phyloP scores from a whole-genome alignment of 2,888 invertebrate species.

The Cantharis rufa region DNA sequence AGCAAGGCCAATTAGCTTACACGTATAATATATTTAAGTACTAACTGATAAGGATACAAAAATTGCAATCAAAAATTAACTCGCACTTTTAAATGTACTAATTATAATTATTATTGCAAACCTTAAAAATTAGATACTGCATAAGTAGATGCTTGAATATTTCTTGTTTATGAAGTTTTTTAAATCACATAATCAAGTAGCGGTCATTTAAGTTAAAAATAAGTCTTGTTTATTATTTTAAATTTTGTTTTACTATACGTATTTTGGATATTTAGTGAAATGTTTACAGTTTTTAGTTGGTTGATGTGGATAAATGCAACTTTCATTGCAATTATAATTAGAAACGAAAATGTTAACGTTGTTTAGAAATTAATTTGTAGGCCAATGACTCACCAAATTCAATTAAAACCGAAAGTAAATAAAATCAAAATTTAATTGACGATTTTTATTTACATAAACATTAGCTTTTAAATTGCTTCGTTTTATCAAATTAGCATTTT shows the following conservation, averaged over 20 bases:
- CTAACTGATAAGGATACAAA: neutral
- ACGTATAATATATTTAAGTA: no score
- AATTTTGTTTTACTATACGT: neutral
- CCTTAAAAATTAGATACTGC: neutral
- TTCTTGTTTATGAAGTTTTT: neutral
- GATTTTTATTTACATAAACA: neutral
- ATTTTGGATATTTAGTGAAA: neutral
- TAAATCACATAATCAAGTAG: neutral
- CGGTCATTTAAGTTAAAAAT: neutral
- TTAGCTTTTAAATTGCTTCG: neutral
- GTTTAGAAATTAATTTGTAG: neutral
- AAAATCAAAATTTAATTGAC: neutral
- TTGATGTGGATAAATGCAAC: neutral
- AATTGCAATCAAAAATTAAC: neutral
- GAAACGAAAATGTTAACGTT: neutral
- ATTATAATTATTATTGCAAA: neutral
- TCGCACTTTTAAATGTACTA: neutral
- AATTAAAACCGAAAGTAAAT: neutral
- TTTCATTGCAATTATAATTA: neutral
- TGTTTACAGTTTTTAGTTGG: neutral
- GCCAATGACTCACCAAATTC: neutral
- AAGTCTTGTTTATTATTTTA: neutral
- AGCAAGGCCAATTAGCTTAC: no score
- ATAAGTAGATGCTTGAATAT: neutral
- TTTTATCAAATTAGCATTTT: neutral